Conservation (phyloP, 2,888 invertebrate species). For the Eupithecia exiguata region DNA sequence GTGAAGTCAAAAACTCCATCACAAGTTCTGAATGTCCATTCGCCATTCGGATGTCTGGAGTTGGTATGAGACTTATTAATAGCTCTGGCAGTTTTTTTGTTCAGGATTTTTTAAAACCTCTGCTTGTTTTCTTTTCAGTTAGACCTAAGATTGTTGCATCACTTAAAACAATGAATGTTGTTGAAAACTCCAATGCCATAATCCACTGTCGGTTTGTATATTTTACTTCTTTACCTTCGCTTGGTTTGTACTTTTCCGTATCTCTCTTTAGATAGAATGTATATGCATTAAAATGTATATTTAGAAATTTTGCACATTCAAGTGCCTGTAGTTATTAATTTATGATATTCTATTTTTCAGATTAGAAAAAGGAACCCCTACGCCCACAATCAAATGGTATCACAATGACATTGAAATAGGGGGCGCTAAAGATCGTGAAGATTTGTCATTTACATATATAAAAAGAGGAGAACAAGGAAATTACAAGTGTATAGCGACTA, state of each 20-base stretch:
- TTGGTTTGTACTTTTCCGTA: not conserved
- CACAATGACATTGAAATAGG: not conserved
- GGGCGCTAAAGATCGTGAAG: constrained; percentile 8
- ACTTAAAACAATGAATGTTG: not conserved
- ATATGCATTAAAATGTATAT: not conserved
- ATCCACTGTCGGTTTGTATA: constrained; percentile 15
- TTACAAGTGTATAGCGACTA: constrained; percentile 18
- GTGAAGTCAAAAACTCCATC: constrained; percentile 11
- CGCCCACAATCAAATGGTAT: constrained; percentile 11
- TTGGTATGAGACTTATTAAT: constrained; percentile 18
- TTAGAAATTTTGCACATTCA: not conserved
- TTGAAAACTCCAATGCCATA: constrained; percentile 1
- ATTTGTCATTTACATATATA: constrained; percentile 9
- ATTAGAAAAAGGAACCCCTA: constrained; percentile 16
- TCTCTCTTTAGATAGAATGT: not conserved
- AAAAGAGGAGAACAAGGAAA: constrained; percentile 17
- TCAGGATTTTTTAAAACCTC: not conserved
- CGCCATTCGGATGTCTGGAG: constrained; percentile 16
- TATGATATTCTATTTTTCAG: constrained; percentile 8
- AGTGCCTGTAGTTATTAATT: not conserved
- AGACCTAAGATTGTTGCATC: not conserved
- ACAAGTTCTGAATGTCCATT: constrained; percentile 13
- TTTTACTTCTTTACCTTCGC: not conserved
- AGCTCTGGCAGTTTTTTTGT: not conserved
- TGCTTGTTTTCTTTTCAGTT: not conserved